Conservation (phyloP, 2,888 invertebrate species). For the Tanypteryx hageni region DNA sequence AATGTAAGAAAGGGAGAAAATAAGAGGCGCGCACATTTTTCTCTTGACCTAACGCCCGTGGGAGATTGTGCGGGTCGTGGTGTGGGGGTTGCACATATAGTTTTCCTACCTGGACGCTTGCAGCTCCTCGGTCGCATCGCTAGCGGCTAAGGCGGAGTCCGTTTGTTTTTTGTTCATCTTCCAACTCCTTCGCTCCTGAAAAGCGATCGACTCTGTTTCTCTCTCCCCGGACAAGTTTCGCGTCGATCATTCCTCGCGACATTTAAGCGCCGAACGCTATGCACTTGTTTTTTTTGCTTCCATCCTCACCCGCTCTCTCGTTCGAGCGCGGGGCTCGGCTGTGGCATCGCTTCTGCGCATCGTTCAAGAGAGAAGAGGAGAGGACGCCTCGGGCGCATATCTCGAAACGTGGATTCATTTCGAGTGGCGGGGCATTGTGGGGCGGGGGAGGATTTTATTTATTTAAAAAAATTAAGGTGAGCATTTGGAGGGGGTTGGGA, state of each 20-base stretch:
- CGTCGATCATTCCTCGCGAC: slow-evolving; percentile 7
- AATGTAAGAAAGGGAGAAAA: not conserved
- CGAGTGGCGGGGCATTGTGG: slow-evolving; percentile 29
- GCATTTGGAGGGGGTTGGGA: too few species aligned
- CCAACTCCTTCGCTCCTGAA: not conserved
- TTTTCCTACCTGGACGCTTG: not conserved
- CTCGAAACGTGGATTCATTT: slow-evolving; percentile 35
- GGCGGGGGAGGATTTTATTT: not conserved
- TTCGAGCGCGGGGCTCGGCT: too few species aligned
- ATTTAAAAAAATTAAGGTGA: not conserved
- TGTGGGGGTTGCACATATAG: not conserved
- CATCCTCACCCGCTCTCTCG: not conserved
- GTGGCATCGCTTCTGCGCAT: not conserved
- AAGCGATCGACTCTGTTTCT: too few species aligned
- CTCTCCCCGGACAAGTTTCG: not conserved
- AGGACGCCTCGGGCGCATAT: slow-evolving; percentile 18
- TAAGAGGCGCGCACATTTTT: not conserved
- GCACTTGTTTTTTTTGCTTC: not conserved
- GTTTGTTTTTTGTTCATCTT: not conserved
- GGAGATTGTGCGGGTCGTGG: not conserved
- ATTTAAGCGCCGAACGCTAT: not conserved
- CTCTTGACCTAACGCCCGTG: not conserved
- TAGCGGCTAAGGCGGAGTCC: not conserved
- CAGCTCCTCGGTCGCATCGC: not conserved
- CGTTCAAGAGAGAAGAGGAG: not conserved